Evolutionary conservation across 1,140 invertebrate genomes (phyloP), one percentile per base, ranked within the genome.

Genomic region (Leptopilina boulardi): DNA sequence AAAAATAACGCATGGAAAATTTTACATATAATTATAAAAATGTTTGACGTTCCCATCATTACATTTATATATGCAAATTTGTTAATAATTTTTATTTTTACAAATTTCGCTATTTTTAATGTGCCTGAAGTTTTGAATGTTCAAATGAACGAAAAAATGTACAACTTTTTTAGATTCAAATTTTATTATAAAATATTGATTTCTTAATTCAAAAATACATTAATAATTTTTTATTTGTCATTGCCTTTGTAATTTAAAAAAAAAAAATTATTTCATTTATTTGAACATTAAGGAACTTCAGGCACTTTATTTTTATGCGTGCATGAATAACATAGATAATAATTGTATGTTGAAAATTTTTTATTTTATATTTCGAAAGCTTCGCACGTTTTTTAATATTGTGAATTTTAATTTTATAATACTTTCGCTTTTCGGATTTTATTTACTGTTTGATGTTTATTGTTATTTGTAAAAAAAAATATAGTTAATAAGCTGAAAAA

Each of bases 11-110:
- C 26, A 15, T 54, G 10, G n/a, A n/a, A 66, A 51, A 23, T 9
- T 21, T 34, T 26, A 30, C 15, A 66, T 11, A 3, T 30, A 66
- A 34, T 23, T 66, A 66, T 6, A 66, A n/a, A 23, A 15, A n/a
- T 66, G 13, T 30, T 30, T 34, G 59, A 66, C 59, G 59, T 66
- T 66, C 26, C 6, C 26, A 66, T 66, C 15, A 51, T 51, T n/a
- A 30, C 13, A 23, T n/a, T n/a, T n/a, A n/a, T 3, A 34, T 66
- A 66, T 30, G 59, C 59, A 30, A 66, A 66, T 66, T 34, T 51
- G 6, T 3, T 66, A 30, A 66, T n/a, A n/a, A n/a, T n/a, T 30
- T 66, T 66, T 30, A 30, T 8, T 11, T 38, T 38, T 2, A 38
- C 9, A 38, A 38, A 38, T 4, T 38, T 38, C 34, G 34, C 34